phyloP scores from a whole-genome alignment of 2,113 vertebrate genomes.

The Trematomus loennbergii region DNA sequence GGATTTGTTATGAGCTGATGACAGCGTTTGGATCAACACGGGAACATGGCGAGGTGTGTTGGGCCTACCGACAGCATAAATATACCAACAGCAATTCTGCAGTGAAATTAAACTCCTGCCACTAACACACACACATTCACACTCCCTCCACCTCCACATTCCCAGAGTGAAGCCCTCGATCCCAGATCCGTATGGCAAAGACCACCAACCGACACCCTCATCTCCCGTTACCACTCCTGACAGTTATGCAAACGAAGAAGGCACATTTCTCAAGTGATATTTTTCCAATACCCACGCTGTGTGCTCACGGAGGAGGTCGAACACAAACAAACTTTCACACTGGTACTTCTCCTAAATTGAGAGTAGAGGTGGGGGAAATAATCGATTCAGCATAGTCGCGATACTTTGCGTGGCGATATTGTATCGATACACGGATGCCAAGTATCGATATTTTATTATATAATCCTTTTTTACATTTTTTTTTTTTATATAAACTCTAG shows the following conservation, averaged over 20 bases:
- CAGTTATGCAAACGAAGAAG: conserved; percentile 50
- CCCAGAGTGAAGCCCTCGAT: conserved; percentile 44
- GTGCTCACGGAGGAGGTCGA: conserved; percentile 59
- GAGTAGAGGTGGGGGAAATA: too few relatives aligned
- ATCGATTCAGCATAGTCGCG: too few relatives aligned
- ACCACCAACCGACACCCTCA: conserved; percentile 61
- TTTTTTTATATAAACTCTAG: too few relatives aligned
- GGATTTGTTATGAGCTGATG: conserved; percentile 11
- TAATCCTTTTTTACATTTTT: too few relatives aligned
- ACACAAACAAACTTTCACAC: conserved; percentile 52
- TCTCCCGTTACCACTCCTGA: conserved; percentile 56
- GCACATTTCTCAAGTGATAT: conserved; percentile 43
- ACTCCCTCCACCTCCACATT: conserved; percentile 38
- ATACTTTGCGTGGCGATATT: too few relatives aligned
- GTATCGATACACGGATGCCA: too few relatives aligned
- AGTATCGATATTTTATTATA: too few relatives aligned
- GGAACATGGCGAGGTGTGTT: conserved; percentile 25
- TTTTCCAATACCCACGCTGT: conserved; percentile 59
- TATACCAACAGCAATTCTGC: conserved; percentile 67
- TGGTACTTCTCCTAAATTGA: conserved; percentile 9
- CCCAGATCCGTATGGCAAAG: conserved; percentile 37
- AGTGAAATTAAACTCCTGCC: conserved; percentile 52
- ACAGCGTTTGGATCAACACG: conserved; percentile 45
- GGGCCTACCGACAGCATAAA: conserved; percentile 60
- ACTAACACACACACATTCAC: conserved; percentile 46